A percentile compares a stretch with the other conserved stretches of the same genome.
Conservation (phyloP, 2,113 vertebrate genomes). For the Pachyramphus minor region DNA sequence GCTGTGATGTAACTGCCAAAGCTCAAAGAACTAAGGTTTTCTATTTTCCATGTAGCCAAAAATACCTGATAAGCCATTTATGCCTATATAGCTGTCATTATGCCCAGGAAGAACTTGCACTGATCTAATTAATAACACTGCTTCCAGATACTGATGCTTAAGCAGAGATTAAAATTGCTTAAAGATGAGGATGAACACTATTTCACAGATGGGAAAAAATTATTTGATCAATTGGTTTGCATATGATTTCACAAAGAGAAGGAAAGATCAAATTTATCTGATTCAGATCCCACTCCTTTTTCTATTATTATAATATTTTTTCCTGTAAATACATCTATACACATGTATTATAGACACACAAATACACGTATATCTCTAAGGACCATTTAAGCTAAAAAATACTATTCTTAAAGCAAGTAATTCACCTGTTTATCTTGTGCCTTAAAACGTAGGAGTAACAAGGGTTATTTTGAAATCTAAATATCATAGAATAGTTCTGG, state of each 20-base stretch:
- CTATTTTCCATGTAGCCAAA: conserved; percentile 10
- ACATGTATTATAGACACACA: neutral
- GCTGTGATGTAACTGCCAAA: conserved; percentile 60
- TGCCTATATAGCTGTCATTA: neutral
- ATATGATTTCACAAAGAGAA: neutral
- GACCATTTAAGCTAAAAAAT: neutral
- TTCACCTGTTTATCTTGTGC: neutral
- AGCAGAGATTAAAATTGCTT: neutral
- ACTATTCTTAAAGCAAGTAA: neutral
- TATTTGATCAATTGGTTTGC: neutral
- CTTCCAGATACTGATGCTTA: neutral
- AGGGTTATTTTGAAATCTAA: neutral
- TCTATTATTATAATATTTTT: neutral
- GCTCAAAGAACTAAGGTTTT: conserved; percentile 28
- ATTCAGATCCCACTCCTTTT: neutral
- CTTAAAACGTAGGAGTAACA: neutral
- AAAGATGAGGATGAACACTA: neutral
- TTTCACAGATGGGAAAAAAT: neutral
- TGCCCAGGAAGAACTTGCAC: neutral
- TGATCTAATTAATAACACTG: conserved; percentile 7
- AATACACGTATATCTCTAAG: neutral
- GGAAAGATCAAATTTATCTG: neutral
- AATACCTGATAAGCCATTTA: conserved; percentile 49
- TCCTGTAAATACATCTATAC: neutral
- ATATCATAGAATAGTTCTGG: neutral